Base-by-base conservation (phyloP, 2,888 invertebrate species). In the Beris morrisii region DNA sequence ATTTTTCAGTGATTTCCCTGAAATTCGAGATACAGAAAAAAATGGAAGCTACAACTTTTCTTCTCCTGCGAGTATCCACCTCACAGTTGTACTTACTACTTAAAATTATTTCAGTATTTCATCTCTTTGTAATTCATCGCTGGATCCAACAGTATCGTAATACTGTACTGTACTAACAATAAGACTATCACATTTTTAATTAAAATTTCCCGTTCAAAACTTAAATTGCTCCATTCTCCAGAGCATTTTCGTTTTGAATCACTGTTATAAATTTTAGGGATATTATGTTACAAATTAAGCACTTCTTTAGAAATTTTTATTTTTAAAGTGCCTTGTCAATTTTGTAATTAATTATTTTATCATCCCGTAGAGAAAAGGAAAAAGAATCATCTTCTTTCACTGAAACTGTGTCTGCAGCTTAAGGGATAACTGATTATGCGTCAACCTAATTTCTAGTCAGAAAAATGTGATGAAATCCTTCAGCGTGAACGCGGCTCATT, bases 391-490 rank as follows among this genome's bases (percentile, higher is more conserved):
- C 50, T n/a, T 13, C 50, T 7, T 9, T 50, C 22, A 22, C 22
- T 22, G 22, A 22, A 22, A 22, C 22, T 22, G 22, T 52, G 44
- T 43, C 11, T 45, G 30, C 31, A 9, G 5, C 32, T 32, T 48
- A 32, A 15, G 48, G 50, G 32, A 59, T 46, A 48, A 59, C 48
- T 50, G 38, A 59, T 59, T 59, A 59, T 59, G 59, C 59, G 48
- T 48, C 59, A 46, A 48, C 48, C 50, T 48, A 59, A 59, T 59
- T 59, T 59, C 48, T 59, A 59, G 59, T 59, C 59, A 12, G 11
- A 9, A 15, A 5, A 32, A 7, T 13, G 30, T 6, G 30, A 5
- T 46, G n/a, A 12, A 30, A 15, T 46, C n/a, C 46, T 46, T 12
- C 12, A 11, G 45, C 46, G 44, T n/a, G n/a, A 46, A n/a, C 6